A percentile compares a stretch with the other conserved stretches of the same genome.
These are phyloP conservation scores for Diadophis punctatus DNA, from an alignment of 2,113 vertebrate genomes.

Conservation along the genomic window DNA sequence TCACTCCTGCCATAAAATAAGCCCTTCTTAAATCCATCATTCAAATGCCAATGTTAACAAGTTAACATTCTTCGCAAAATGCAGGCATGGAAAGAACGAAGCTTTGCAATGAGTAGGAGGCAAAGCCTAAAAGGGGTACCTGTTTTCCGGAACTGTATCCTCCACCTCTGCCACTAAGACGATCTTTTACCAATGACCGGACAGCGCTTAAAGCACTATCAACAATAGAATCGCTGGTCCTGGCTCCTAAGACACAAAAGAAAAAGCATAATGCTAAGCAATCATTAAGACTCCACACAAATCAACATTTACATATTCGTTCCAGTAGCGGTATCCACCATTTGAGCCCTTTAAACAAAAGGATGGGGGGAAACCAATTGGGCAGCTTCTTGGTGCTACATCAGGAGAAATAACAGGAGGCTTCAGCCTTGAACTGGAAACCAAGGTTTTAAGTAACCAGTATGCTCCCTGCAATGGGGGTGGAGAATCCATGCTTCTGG, in stretches of 20 bases:
- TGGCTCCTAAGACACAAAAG: constrained; percentile 74
- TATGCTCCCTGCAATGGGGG: not conserved
- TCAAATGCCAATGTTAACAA: not conserved
- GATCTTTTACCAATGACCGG: constrained; percentile 84
- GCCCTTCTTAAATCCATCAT: not conserved
- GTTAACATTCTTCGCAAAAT: not conserved
- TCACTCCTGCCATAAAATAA: not conserved
- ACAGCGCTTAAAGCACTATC: constrained; percentile 82
- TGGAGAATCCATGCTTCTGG: not conserved
- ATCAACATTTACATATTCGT: not conserved
- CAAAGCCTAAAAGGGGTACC: constrained; percentile 59
- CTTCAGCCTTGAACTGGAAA: not conserved
- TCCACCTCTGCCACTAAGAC: constrained; percentile 79
- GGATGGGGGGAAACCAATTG: too few species aligned
- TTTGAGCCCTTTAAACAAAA: not conserved
- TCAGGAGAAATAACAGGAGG: not conserved
- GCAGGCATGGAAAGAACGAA: not conserved
- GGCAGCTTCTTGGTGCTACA: not conserved
- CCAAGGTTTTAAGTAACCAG: not conserved
- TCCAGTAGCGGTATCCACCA: not conserved
- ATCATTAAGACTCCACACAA: not conserved
- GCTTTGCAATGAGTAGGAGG: not conserved
- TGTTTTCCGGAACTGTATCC: constrained; percentile 80
- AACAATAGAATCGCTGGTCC: constrained; percentile 87
- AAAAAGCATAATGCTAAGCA: not conserved